phyloP scores from a whole-genome alignment of 2,888 invertebrate genomes.

The Drosophila prostipennis region DNA sequence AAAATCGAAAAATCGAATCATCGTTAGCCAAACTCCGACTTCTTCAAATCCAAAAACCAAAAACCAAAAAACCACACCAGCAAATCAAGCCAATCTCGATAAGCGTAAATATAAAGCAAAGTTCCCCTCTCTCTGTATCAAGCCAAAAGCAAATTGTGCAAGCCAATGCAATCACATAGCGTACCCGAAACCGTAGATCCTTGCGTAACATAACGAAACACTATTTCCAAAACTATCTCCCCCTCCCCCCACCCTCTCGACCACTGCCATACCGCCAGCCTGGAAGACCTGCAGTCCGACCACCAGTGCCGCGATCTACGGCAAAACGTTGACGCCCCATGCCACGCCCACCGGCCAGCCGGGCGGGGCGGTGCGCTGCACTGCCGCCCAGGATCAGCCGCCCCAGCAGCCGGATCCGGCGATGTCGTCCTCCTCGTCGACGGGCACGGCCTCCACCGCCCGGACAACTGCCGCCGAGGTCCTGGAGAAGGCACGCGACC shows the following conservation, averaged over 20 bases:
- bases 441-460: conserved; percentile 76
- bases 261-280: conserved; percentile 74
- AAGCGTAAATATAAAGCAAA: conserved; percentile 73
- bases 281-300: conserved; percentile 80
- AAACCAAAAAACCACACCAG: conserved; percentile 16
- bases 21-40: conserved; percentile 71
- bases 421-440: conserved; percentile 63
- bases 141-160: conserved; percentile 39
- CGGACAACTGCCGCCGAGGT: conserved; percentile 88
- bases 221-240: conserved; percentile 80
- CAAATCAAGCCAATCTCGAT: conserved; percentile 64
- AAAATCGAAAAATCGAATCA: conserved; percentile 55
- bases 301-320: conserved; percentile 62
- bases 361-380: conserved; percentile 67
- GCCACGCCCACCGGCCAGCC: conserved; percentile 58
- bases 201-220: conserved; percentile 78
- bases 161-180: conserved; percentile 58
- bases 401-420: conserved; percentile 8
- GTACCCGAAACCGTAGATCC: conserved; percentile 62
- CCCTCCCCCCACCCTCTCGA: conserved; percentile 63
- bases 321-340: conserved; percentile 66
- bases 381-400: conserved; percentile 67
- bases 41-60: conserved; percentile 21
- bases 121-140: conserved; percentile 58
- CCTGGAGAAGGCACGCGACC: conserved; percentile 91